Percentiles rank a stretch among this genome's conserved stretches.
phyloP scores from a whole-genome alignment of 2,113 vertebrate genomes.

The Symphodus melops region DNA sequence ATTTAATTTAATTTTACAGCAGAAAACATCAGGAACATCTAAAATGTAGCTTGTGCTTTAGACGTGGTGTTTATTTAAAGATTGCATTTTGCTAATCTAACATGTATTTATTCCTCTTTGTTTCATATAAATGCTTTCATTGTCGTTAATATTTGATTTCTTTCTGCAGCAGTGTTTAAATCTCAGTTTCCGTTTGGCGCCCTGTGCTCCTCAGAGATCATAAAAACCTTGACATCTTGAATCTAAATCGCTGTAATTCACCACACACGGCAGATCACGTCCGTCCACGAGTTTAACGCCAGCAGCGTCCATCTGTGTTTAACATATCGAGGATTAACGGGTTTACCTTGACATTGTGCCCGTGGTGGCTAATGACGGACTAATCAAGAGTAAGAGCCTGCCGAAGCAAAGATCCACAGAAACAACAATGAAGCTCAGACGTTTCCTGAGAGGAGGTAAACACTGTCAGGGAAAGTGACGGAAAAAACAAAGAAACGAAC shows the following conservation, averaged over 20 bases:
- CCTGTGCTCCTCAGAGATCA: too few species aligned
- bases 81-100: too few species aligned
- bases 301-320: background rate
- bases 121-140: too few species aligned
- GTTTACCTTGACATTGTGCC: background rate
- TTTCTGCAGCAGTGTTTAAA: too few species aligned
- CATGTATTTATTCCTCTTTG: too few species aligned
- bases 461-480: background rate
- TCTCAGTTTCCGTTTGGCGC: too few species aligned
- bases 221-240: too few species aligned
- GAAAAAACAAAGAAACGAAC: background rate
- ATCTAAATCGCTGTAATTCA: background rate
- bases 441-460: background rate
- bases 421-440: background rate
- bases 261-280: background rate
- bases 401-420: background rate
- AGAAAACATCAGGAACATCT: too few species aligned
- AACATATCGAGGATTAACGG: background rate
- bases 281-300: background rate
- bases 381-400: background rate
- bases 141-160: too few species aligned
- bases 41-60: too few species aligned
- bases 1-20: too few species aligned
- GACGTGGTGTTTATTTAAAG: too few species aligned
- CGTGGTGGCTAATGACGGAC: background rate